These are phyloP conservation scores for Dryocosmus kuriphilus DNA, from an alignment of 2,888 invertebrate species.

Conservation along the genomic window DNA sequence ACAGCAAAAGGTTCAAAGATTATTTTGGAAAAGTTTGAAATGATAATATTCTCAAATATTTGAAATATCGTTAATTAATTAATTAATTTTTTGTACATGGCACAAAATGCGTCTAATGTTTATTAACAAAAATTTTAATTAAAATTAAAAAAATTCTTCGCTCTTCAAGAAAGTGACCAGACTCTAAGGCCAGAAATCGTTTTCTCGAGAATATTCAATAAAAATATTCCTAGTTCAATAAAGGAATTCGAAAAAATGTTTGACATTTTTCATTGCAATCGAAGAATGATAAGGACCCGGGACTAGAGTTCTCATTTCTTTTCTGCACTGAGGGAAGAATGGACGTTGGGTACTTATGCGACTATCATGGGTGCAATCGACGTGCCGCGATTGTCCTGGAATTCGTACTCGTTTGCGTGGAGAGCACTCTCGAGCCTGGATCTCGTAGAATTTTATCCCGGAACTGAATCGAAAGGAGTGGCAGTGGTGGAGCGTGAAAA, in stretches of 20 bases:
- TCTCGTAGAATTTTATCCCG: conserved; percentile 42
- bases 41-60: too few species aligned
- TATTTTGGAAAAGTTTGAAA: too few species aligned
- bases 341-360: conserved; percentile 43
- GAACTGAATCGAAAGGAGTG: neutral
- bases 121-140: too few species aligned
- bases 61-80: too few species aligned
- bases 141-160: too few species aligned
- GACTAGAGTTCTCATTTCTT: conserved; percentile 5
- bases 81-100: too few species aligned
- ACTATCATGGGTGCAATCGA: conserved; percentile 51
- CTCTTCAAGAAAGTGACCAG: too few species aligned
- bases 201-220: neutral
- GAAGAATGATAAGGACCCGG: neutral
- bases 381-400: conserved; percentile 48
- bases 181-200: too few species aligned
- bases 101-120: too few species aligned
- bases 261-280: neutral
- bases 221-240: neutral
- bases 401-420: conserved; percentile 45
- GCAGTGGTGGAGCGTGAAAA: neutral
- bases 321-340: neutral
- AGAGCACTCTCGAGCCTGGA: conserved; percentile 39
- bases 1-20: too few species aligned
- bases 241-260: neutral